Base-by-base conservation (phyloP, 2,888 invertebrate species). In the Norana najaformis region DNA sequence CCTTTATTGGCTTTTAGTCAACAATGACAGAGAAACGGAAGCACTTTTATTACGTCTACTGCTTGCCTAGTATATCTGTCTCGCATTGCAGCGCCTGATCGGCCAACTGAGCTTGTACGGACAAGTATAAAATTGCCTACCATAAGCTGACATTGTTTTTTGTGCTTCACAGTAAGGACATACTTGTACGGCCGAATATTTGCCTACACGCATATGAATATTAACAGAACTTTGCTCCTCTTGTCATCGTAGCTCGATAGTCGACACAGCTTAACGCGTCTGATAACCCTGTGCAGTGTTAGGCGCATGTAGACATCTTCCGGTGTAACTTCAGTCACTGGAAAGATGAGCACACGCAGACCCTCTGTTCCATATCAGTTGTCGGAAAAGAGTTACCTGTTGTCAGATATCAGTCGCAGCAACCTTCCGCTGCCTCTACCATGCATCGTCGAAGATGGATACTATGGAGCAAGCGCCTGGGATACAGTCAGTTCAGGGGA, bases 401-500 rank as follows among this genome's bases (percentile, higher is more conserved):
- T 85, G 36, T 85, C 85, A 23, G 85, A 85, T 35, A 36, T 85
- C 30, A 30, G 85, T 37, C 35, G 85, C 35, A 85, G 18, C 36
- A 85, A 85, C 23, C 34, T 14, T 2, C 37, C 85, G 36, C 23
- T 35, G 85, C 85, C 85, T 35, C 35, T 85, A 23, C 85, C 36
- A 23, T 85, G 85, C 36, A 5, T 37, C 23, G 36, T 85, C 23
- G 36, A 85, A 23, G 36, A 36, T 85, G 85, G 85, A 8, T 85
- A 36, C 37, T 85, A 85, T 37, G 85, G 85, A 13, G 85, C 16
- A 85, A 85, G 36, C 0, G 35, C 85, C 23, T 85, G 85, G 85
- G 37, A 85, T 37, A 36, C 85, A 23, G 85, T 85, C 85, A 85
- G 85, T 37, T 36, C 36, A 85, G 85, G 85, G 35, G 85, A 85